Percentiles rank a stretch among this genome's conserved stretches.
These are phyloP conservation scores for Caenorhabditis sp. DNA, from an alignment of 2,888 invertebrate genomes.

Conservation along the genomic window DNA sequence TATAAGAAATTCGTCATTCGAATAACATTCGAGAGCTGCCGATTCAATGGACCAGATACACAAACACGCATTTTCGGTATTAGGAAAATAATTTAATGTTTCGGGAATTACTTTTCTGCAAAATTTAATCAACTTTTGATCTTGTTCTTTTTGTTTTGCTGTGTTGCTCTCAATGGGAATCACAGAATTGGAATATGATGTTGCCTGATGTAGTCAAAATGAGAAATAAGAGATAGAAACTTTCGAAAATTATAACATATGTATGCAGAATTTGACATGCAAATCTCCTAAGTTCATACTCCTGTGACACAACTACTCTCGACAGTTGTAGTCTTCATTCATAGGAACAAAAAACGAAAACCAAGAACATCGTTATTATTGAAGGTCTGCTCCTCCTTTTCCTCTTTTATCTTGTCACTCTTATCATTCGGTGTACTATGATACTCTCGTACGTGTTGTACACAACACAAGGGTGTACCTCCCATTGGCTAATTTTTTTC, in stretches of 20 bases:
- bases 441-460: conserved; percentile 49
- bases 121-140: conserved; percentile 2
- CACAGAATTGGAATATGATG: not conserved
- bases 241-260: conserved; percentile 35
- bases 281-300: conserved; percentile 18
- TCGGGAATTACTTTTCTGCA: not conserved
- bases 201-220: not conserved
- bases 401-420: conserved; percentile 13
- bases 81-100: not conserved
- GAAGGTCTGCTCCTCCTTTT: not conserved
- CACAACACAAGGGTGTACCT: conserved; percentile 4
- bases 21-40: conserved; percentile 8
- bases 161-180: too few species aligned
- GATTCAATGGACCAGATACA: conserved; percentile 7
- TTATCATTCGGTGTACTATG: conserved; percentile 60
- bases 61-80: not conserved
- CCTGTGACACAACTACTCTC: not conserved
- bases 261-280: conserved; percentile 27
- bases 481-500: conserved; percentile 10
- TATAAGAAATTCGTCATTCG: conserved; percentile 12
- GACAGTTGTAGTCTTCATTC: not conserved
- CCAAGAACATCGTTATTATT: conserved; percentile 4
- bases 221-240: not conserved
- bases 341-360: conserved; percentile 23
- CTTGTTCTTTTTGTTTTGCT: not conserved